Evolutionary conservation across 2,888 invertebrate genomes (phyloP), one percentile per base, ranked within the genome.

Genomic region (Macaria notata): DNA sequence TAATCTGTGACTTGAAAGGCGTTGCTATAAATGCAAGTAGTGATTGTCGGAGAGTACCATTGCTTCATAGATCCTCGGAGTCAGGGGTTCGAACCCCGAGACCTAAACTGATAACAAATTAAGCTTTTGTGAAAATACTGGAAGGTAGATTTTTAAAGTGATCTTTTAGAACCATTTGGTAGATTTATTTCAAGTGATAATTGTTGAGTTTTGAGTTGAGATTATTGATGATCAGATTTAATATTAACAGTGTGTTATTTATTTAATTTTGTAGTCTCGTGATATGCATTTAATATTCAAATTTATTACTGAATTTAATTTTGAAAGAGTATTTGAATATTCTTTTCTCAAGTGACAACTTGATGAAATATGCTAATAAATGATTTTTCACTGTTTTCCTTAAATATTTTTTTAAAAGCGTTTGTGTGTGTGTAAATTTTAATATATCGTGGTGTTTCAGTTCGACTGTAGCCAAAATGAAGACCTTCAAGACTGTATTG

Each of bases 21-120:
- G 69, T 80, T 74, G 78, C 87, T 89, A 89, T 89, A 89, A 86
- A 89, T 87, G 83, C 73, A 79, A 82, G 80, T 79, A 73, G 60
- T 59, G 58, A 54, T 64, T 56, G 73, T 72, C 71, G 43, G 63
- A 69, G 68, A 31, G 78, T 72, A 83, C 7, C 90, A 90, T 90
- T 90, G 83, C 87, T 75, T 75, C 85, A 88, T 78, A 64, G 77
- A 78, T 75, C 64, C 70, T 19, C 68, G 69, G 75, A 78, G 69
- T 71, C 65, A 78, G 83, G 88, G 89, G 86, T 48, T 66, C 61
- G 45, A 72, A 75, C 81, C 83, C 86, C 79, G 67, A 61, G 51
- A 69, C 75, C 78, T 75, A 73, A 79, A 75, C 72, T 76, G 59
- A 78, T 41, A 8, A 68, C 61, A 57, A 67, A 72, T 66, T 69